These are phyloP conservation scores for Coelopa pilipes DNA, from an alignment of 2,888 invertebrate genomes.

Conservation along the genomic window DNA sequence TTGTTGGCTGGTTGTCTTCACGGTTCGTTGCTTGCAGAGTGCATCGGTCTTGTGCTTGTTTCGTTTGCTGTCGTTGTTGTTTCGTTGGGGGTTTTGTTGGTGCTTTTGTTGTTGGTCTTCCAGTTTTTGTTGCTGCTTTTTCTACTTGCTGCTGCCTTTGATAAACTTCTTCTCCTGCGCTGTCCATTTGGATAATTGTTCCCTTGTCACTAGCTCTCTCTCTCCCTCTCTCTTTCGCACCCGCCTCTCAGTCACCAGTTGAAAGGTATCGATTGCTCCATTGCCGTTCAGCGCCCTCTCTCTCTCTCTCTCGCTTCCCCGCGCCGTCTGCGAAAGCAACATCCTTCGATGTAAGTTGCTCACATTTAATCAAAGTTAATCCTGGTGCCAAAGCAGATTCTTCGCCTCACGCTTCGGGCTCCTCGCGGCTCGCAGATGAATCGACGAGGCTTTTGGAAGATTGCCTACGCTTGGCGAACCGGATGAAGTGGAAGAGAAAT, in stretches of 20 bases:
- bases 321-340: not conserved
- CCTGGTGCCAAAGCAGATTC: no score
- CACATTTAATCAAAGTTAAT: not conserved
- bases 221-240: no score
- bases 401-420: no score
- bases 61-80: no score
- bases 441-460: no score
- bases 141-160: not conserved
- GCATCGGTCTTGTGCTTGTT: not conserved
- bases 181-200: constrained; percentile 26
- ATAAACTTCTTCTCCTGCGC: not conserved
- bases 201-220: not conserved
- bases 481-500: no score
- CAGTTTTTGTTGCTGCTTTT: constrained; percentile 3
- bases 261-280: not conserved
- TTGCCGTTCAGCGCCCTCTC: not conserved
- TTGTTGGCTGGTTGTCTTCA: not conserved
- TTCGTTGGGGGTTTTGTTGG: not conserved
- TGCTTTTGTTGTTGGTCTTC: no score
- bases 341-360: not conserved
- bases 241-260: not conserved
- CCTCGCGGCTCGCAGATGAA: no score
- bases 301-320: not conserved
- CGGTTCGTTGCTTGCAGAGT: constrained; percentile 22
- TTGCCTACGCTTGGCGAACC: no score